phyloP scores from a whole-genome alignment of 1,140 invertebrate genomes.

The Drosophila rufa region DNA sequence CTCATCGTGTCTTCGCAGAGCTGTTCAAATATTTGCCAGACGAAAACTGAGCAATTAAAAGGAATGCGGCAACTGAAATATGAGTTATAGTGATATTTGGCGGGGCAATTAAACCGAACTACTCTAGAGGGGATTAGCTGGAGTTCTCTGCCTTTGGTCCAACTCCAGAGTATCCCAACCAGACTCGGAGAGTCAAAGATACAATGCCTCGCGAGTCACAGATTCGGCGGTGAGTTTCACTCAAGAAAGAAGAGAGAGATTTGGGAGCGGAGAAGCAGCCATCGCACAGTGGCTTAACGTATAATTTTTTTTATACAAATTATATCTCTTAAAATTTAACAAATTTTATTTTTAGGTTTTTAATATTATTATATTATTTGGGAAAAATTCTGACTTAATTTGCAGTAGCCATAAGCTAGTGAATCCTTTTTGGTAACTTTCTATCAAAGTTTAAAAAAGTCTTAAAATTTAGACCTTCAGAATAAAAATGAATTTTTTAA shows the following conservation, averaged over 20 bases:
- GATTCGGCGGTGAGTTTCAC: constrained; percentile 64
- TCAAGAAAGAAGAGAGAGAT: constrained; percentile 31
- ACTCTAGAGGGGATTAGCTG: constrained; percentile 2
- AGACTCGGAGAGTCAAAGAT: constrained; percentile 18
- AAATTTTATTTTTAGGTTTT: no score
- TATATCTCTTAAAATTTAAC: no score
- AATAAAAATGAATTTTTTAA: no score
- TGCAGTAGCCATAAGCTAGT: no score
- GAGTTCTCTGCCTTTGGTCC: constrained; percentile 12
- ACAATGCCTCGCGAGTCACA: constrained; percentile 27
- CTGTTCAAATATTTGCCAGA: constrained; percentile 33
- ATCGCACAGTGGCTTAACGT: neutral
- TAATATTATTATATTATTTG: no score
- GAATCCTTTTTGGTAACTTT: no score
- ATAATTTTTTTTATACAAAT: neutral
- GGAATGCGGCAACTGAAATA: constrained; percentile 20
- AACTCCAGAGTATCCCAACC: constrained; percentile 30
- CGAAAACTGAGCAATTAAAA: constrained; percentile 23
- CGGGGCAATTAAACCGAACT: constrained; percentile 1
- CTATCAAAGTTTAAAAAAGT: no score
- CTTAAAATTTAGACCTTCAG: no score
- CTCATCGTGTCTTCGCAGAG: neutral
- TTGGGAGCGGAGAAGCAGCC: constrained; percentile 36
- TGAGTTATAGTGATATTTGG: constrained; percentile 6
- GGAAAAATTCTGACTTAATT: no score